Base-by-base conservation (phyloP, 1,140 invertebrate genomes). In the Pinna nobilis region DNA sequence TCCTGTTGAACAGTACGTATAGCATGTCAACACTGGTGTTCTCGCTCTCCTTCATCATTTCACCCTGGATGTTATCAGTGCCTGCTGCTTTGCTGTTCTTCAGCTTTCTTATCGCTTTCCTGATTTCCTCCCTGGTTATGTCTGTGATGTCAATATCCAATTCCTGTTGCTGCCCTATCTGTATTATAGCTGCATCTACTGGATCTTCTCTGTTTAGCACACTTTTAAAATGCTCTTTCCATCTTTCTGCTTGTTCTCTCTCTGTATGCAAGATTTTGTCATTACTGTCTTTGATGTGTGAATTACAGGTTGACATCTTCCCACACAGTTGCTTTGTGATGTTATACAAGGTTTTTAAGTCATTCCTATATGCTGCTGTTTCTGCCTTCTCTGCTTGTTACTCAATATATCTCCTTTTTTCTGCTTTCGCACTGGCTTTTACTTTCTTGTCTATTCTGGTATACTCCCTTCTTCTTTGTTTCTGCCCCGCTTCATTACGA, bases 111-210 rank as follows among this genome's bases (percentile, higher is more conserved):
- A 73, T 41, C 30, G 74, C 74, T 50, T 41, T 64, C 39, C 32
- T 28, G 3, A 72, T 76, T 18, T 76, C 74, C 20, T 65, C 61
- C 44, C 64, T 70, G 20, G 57, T 70, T 6, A 70, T 63, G 33
- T 37, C 7, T 4, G 15, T 32, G 61, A 60, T 28, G 57, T 60
- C 57, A 28, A 35, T 60, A 60, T 6, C 28, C 11, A 49, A 20
- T 28, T 64, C 61, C 7, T 32, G 25, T 32, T 49, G n/a, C n/a
- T 23, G 25, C 20, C n/a, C 61, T 30, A 15, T 28, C 3, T 44
- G 9, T 44, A 44, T 44, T 11, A 11, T 44, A 9, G n/a, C n/a
- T n/a, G 39, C 28, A 47, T 37, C 47, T 4, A 3, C 7, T 39
- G 11, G 64, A 3, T 39, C 18, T 28, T 67, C 64, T 6, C 9